A percentile compares a stretch with the other conserved stretches of the same genome.
Evolutionary conservation across 2,888 invertebrate species (phyloP).

Genomic region (Subacronicta megacephala): DNA sequence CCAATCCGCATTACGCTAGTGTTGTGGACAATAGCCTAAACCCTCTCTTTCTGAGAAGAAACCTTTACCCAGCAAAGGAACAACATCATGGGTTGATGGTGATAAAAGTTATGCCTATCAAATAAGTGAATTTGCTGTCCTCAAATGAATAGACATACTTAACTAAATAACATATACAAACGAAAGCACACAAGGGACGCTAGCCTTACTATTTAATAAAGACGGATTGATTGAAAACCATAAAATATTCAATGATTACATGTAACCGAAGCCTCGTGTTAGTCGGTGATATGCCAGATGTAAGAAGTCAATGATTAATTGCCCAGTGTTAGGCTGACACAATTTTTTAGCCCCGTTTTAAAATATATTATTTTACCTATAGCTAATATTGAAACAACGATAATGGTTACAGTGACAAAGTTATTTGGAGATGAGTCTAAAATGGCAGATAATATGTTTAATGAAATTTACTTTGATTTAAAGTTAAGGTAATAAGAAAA

Average conservation of each 20-base stretch:
- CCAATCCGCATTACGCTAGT: no score
- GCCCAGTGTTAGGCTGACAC: slow-evolving; percentile 20
- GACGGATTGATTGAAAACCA: slow-evolving; percentile 42
- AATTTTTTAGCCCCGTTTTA: slow-evolving; percentile 25
- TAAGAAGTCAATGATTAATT: slow-evolving; percentile 48
- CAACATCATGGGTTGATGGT: no score
- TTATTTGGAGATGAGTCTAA: neutral
- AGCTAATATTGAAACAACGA: slow-evolving; percentile 18
- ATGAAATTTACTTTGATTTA: neutral
- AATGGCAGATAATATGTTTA: no score
- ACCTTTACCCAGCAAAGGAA: no score
- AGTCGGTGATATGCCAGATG: slow-evolving; percentile 36
- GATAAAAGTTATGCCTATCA: no score
- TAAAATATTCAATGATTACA: slow-evolving; percentile 53
- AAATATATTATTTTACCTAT: slow-evolving; percentile 24
- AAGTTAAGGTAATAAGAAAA: no score
- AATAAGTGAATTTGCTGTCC: no score
- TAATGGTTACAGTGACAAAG: slow-evolving; percentile 8
- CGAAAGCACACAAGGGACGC: slow-evolving; percentile 16
- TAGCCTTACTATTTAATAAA: slow-evolving; percentile 15
- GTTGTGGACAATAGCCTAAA: no score
- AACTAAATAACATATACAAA: slow-evolving; percentile 5
- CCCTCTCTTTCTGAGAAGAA: no score
- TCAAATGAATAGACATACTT: no score
- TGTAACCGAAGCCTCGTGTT: slow-evolving; percentile 32